Conservation (phyloP, 2,113 vertebrate species). For the Alosa alosa region DNA sequence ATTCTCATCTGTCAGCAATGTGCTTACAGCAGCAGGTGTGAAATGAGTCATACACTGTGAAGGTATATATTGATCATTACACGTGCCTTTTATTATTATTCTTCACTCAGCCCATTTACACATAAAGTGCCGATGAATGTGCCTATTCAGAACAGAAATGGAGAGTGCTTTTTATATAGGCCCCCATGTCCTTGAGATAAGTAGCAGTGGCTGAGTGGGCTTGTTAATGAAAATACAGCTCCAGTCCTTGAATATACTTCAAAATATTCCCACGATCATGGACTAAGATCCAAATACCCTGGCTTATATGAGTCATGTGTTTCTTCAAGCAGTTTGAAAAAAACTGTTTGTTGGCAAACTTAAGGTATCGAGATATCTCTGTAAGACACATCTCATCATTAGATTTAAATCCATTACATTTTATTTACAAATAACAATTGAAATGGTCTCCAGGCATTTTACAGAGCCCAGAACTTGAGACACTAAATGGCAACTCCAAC, state of each 20-base stretch:
- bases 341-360: background rate
- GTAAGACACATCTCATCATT: too few relatives aligned
- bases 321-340: background rate
- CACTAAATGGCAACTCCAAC: background rate
- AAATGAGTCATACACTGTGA: background rate
- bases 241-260: background rate
- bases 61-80: background rate
- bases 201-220: background rate
- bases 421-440: too few relatives aligned
- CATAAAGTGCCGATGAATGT: background rate
- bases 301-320: background rate
- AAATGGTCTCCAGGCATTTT: too few relatives aligned
- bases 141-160: background rate
- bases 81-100: background rate
- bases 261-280: background rate
- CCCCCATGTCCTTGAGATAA: background rate
- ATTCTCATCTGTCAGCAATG: background rate
- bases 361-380: background rate
- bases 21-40: conserved; percentile 7
- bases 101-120: background rate
- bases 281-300: background rate
- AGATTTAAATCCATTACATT: too few relatives aligned
- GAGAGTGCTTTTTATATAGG: background rate
- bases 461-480: too few relatives aligned
- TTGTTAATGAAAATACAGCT: background rate